These are phyloP conservation scores for Amblyopsis rosae DNA, from an alignment of 2,113 vertebrate species.

Conservation along the genomic window DNA sequence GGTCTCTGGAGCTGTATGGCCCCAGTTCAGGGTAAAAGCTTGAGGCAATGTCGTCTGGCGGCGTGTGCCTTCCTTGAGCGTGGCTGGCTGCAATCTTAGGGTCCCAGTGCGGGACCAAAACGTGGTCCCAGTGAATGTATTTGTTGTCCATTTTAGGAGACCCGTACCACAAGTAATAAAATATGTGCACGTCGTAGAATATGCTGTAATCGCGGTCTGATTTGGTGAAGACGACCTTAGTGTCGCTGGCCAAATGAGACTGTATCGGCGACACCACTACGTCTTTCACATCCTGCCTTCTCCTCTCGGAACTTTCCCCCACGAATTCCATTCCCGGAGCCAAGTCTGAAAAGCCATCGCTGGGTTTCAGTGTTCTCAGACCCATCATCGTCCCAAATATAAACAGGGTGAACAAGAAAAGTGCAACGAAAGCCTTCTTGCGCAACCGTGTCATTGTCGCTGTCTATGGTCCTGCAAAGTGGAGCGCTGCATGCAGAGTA, in stretches of 20 bases:
- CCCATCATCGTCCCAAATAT: conserved; percentile 91
- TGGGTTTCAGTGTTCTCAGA: conserved; percentile 84
- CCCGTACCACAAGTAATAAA: conserved; percentile 91
- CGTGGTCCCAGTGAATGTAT: conserved; percentile 88
- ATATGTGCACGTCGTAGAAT: conserved; percentile 86
- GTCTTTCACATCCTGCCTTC: conserved; percentile 55
- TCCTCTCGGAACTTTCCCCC: conserved; percentile 65
- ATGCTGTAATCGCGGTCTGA: conserved; percentile 75
- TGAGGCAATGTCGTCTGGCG: conserved; percentile 85
- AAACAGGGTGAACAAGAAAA: conserved; percentile 88
- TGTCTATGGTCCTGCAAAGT: conserved; percentile 58
- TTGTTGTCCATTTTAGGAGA: conserved; percentile 77
- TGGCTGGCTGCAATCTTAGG: conserved; percentile 89
- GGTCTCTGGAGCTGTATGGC: conserved; percentile 89
- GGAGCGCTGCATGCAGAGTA: background rate
- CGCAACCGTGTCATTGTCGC: conserved; percentile 84
- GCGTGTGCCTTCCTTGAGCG: conserved; percentile 82
- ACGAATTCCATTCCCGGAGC: conserved; percentile 78
- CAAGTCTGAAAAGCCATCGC: conserved; percentile 83
- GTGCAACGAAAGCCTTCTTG: conserved; percentile 82
- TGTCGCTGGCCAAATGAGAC: conserved; percentile 68
- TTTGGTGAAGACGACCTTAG: conserved; percentile 76
- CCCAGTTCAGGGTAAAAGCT: conserved; percentile 87
- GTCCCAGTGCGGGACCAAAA: conserved; percentile 91
- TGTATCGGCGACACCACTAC: conserved; percentile 58